phyloP scores from a whole-genome alignment of 1,140 invertebrate genomes.

The Rhopalosiphum padi region DNA sequence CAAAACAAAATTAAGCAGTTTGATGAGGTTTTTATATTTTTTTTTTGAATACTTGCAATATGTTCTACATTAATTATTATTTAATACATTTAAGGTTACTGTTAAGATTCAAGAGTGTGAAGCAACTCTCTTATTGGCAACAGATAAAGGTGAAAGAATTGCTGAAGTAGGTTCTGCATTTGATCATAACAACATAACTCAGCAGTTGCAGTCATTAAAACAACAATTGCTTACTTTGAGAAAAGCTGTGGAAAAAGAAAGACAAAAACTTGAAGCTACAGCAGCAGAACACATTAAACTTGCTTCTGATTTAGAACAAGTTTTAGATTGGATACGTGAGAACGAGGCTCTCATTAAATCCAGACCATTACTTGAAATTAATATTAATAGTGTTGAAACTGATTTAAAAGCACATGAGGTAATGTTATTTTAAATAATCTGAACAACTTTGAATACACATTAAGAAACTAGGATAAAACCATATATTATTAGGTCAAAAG shows the following conservation, averaged over 20 bases:
- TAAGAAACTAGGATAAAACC: background rate
- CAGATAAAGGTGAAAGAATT: conserved; percentile 91
- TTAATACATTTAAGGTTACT: conserved; percentile 66
- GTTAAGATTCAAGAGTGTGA: conserved; percentile 87
- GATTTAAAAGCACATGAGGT: conserved; percentile 82
- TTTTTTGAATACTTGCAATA: conserved; percentile 13
- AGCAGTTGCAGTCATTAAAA: conserved; percentile 85
- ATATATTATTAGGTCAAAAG: background rate
- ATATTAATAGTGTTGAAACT: conserved; percentile 78
- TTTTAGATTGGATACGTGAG: conserved; percentile 82
- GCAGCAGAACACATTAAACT: conserved; percentile 87
- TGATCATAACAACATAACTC: conserved; percentile 85
- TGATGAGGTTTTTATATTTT: conserved; percentile 69
- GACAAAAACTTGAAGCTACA: conserved; percentile 84
- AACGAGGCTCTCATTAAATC: conserved; percentile 85
- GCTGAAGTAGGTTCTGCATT: conserved; percentile 84
- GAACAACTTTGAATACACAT: background rate
- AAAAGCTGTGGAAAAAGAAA: conserved; percentile 79
- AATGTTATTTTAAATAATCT: conserved; percentile 53
- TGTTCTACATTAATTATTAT: background rate
- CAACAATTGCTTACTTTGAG: conserved; percentile 73
- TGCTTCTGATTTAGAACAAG: conserved; percentile 78
- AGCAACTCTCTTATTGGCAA: conserved; percentile 82
- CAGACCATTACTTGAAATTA: conserved; percentile 79
- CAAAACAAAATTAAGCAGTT: conserved; percentile 90